Base-by-base conservation (phyloP, 2,113 vertebrate species). In the Eurypyga helias region DNA sequence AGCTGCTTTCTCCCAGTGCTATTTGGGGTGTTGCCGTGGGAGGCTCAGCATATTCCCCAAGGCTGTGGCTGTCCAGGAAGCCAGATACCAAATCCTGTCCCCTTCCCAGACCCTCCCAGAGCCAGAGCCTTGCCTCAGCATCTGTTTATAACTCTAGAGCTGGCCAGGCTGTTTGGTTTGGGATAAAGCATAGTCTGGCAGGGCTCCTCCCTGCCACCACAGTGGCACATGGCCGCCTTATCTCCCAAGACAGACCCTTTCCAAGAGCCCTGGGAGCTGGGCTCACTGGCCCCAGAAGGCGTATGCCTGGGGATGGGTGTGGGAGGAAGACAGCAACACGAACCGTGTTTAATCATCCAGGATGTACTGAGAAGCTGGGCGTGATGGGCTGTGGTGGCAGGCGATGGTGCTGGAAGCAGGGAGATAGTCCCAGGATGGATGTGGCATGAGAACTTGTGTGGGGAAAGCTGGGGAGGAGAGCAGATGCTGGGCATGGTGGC, bases 111-210 rank as follows among this genome's bases (percentile, higher is more conserved):
- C 94, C 65, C 94, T 92, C 96, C 96, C 94, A 94, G 87, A 85
- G 64, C 89, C 75, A 48, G 76, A 82, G 58, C 60, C 60, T 93
- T 75, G 58, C 93, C 95, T 97, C 96, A 96, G 94, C 95, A 95
- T 96, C 93, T 96, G 93, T 90, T 97, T 96, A 97, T 97, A 97
- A 93, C 95, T 83, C 31, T 83, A 91, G 94, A 95, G 62, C 38
- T 69, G 78, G 78, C 71, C 61, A 36, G 85, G 88, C 93, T 98
- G 96, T 98, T 98, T 98, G 87, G 89, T 96, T 97, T 97, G 87
- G 96, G 98, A 98, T 97, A 97, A 96, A 95, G 73, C 9, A 1
- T 9, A 29, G 85, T 87, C 91, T 91, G 94, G 86, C 71, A 77
- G 91, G 94, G 38, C 82, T 81, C 95, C 96, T 96, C 97, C 96